Evolutionary conservation across 2,888 invertebrate genomes (phyloP).

Genomic region (Ophion costatus): DNA sequence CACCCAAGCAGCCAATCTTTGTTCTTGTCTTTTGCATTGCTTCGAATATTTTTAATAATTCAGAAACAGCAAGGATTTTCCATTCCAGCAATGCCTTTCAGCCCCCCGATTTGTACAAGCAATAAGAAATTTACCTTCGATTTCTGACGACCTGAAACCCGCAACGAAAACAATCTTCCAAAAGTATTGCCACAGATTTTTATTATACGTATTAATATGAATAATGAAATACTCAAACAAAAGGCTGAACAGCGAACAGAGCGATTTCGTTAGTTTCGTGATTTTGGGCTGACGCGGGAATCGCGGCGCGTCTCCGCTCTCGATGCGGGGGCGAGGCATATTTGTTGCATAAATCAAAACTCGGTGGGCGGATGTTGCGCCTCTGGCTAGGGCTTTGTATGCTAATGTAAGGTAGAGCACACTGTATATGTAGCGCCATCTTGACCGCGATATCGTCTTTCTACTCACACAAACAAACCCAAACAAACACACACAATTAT

Average conservation of each 20-base stretch:
- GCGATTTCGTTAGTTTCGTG: conserved; percentile 19
- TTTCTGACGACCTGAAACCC: background rate
- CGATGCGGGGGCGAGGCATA: conserved; percentile 78
- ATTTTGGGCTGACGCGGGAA: background rate
- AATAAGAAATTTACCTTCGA: background rate
- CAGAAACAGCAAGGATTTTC: background rate
- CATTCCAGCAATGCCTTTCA: background rate
- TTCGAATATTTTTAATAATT: no score
- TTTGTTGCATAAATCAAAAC: conserved; percentile 83
- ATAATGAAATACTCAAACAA: conserved; percentile 20
- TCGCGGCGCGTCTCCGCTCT: conserved; percentile 60
- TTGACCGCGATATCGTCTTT: conserved; percentile 78
- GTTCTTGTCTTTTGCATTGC: no score
- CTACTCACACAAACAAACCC: conserved; percentile 22
- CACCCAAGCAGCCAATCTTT: no score
- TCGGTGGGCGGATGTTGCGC: conserved; percentile 73
- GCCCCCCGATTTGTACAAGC: background rate
- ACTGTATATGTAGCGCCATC: conserved; percentile 77
- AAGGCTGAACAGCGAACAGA: conserved; percentile 27
- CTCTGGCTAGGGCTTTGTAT: conserved; percentile 81
- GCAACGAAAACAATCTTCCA: background rate
- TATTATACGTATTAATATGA: background rate
- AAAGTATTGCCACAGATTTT: background rate
- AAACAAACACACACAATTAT: no score
- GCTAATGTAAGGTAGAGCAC: conserved; percentile 81